Evolutionary conservation across 1,140 invertebrate genomes (phyloP), one percentile per base, ranked within the genome.

Genomic region (Trachymyrmex septentrionalis): DNA sequence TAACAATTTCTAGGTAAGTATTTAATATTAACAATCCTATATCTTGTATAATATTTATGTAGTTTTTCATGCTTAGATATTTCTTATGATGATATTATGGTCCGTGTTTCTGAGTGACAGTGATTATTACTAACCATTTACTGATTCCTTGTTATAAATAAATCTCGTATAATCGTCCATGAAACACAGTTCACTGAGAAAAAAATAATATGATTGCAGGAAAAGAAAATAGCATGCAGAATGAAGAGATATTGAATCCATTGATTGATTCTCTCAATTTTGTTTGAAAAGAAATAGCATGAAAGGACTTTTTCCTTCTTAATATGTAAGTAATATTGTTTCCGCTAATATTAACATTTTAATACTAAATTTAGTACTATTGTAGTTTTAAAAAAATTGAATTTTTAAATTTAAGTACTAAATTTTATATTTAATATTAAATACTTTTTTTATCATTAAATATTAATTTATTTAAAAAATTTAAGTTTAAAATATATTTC

Each of bases 71-170:
- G 6, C 2, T 48, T 69, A 24, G 10, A 44, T 21, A 9, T 69
- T 21, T 21, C 12, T 69, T 21, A 24, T 48, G 66, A 69, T 69
- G 38, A 44, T 48, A 44, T 48, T 19, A 19, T 34, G 38, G 66
- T 69, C 66, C 66, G 21, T 71, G 67, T 71, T 71, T 16, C 44
- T 71, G 67, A 71, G 1, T 27, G 14, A 71, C 21, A 24, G 14
- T 71, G 67, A 71, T 71, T 50, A 48, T 19, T 27, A 24, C 21
- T n/a, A 12, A 14, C 24, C 38, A 21, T 16, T 48, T 50, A 16
- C 21, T 71, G 67, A 69, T 69, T 34, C 34, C 0, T 34, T 66
- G 4, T 38, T 38, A 53, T 4, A 53, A 53, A 24, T 24, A n/a
- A n/a, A 72, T 50, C 16, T 48, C 6, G 6, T 27, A 5, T 12